These are phyloP conservation scores for Chamaea fasciata DNA, from an alignment of 2,113 vertebrate species.

Conservation along the genomic window DNA sequence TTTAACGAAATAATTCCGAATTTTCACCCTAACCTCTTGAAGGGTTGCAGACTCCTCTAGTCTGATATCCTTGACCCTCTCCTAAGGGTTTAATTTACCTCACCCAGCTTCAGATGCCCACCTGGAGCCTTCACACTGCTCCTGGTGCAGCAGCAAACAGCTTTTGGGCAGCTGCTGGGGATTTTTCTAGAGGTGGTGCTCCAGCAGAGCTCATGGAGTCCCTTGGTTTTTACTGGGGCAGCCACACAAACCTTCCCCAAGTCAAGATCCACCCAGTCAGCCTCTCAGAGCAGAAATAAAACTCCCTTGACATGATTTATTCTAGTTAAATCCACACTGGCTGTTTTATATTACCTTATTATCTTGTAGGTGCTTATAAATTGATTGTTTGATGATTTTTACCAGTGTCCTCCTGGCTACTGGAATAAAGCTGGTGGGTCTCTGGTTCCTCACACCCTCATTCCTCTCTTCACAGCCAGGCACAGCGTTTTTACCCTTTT, in stretches of 20 bases:
- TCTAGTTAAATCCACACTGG: background rate
- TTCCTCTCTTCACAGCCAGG: background rate
- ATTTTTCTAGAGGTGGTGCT: fast-evolving
- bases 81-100: background rate
- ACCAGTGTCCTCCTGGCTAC: background rate
- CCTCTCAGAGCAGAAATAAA: background rate
- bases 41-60: background rate
- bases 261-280: background rate
- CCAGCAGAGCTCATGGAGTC: background rate
- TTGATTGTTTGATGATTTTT: background rate
- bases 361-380: background rate
- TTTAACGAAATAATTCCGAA: fast-evolving
- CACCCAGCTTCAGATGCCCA: background rate
- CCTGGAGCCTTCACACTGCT: background rate
- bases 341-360: background rate
- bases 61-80: background rate
- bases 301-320: background rate
- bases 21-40: background rate
- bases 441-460: background rate
- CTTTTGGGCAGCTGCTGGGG: background rate
- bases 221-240: background rate
- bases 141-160: background rate
- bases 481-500: background rate
- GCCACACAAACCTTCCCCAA: background rate
- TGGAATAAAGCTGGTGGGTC: background rate